phyloP scores from a whole-genome alignment of 2,113 vertebrate species.

The Irena cyanogastra region DNA sequence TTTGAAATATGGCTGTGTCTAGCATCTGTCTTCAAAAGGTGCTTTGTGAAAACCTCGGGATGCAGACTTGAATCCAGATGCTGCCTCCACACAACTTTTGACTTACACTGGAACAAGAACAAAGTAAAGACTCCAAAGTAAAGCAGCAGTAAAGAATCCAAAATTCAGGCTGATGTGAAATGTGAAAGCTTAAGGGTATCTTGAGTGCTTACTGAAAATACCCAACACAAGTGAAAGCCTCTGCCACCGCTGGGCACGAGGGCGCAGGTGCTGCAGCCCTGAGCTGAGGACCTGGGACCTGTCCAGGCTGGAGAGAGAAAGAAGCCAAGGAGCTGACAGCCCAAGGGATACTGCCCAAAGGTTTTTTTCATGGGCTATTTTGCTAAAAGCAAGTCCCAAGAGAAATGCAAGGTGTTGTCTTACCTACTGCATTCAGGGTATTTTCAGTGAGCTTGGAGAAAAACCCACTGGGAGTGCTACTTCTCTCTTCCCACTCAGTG shows the following conservation, averaged over 20 bases:
- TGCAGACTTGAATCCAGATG: neutral
- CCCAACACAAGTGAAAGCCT: neutral
- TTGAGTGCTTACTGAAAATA: neutral
- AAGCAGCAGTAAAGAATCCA: neutral
- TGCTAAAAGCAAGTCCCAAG: neutral
- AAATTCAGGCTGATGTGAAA: neutral
- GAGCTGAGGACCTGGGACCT: neutral
- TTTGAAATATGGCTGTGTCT: neutral
- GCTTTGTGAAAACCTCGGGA: neutral
- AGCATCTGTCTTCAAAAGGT: neutral
- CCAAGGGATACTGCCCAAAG: neutral
- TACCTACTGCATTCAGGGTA: neutral
- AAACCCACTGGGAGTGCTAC: neutral
- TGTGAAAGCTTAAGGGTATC: neutral
- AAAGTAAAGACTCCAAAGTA: neutral
- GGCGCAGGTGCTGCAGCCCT: accelerated
- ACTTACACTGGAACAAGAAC: neutral
- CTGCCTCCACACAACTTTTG: neutral
- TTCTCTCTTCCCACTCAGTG: neutral
- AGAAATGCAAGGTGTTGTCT: neutral
- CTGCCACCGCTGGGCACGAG: accelerated
- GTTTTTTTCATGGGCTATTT: neutral
- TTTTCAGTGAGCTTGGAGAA: neutral
- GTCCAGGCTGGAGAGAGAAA: neutral
- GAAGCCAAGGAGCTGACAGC: neutral